These are phyloP conservation scores for Capromys pilorides DNA, from an alignment of 2,797 vertebrate genomes.

Conservation along the genomic window DNA sequence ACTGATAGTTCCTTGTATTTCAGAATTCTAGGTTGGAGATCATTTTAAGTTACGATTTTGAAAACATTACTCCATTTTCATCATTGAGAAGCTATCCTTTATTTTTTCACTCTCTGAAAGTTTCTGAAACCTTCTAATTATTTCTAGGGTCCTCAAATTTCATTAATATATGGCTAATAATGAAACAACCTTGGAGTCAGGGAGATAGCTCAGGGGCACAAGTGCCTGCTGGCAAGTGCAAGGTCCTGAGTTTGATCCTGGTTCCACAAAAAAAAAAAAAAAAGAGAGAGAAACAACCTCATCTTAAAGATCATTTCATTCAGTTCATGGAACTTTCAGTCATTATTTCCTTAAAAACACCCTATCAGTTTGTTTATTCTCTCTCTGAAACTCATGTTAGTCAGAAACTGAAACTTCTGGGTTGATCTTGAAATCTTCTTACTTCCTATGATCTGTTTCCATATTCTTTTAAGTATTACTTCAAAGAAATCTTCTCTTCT, in stretches of 20 bases:
- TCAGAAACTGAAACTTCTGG: neutral
- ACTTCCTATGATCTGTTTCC: neutral
- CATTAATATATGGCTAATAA: neutral
- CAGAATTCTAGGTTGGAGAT: neutral
- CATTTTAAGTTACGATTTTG: slow-evolving; percentile 17
- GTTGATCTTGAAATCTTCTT: slow-evolving; percentile 40
- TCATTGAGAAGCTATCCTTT: neutral
- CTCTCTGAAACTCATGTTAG: slow-evolving; percentile 6
- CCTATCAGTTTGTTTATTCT: neutral
- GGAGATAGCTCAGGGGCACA: no score
- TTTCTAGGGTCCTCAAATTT: neutral
- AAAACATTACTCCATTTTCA: neutral
- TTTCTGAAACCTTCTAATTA: slow-evolving; percentile 40
- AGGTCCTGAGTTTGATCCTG: no score
- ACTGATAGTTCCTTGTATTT: neutral
- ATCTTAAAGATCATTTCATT: neutral
- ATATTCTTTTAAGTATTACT: neutral
- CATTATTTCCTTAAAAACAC: slow-evolving; percentile 3
- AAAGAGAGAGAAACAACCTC: neutral
- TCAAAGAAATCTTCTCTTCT: slow-evolving; percentile 23
- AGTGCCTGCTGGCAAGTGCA: no score
- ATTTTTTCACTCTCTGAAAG: neutral
- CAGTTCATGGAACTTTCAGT: neutral
- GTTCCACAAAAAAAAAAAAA: no score
- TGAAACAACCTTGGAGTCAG: neutral